Evolutionary conservation across 2,797 vertebrate genomes (phyloP).

Genomic region (Muscicapa comitata): DNA sequence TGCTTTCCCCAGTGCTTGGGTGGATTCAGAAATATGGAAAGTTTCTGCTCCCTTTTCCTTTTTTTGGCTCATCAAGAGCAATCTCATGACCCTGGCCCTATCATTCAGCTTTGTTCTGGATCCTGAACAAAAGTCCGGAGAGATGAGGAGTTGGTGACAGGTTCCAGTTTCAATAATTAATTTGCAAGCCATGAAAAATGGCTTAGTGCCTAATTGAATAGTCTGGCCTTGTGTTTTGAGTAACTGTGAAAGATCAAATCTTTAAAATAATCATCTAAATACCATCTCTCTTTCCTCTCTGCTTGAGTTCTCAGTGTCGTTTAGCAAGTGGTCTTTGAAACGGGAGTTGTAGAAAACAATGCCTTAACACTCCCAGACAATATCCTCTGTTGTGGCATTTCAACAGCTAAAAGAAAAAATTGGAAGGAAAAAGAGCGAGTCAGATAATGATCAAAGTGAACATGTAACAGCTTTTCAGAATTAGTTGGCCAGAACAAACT

Average conservation of each 20-base stretch:
- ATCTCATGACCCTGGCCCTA: not conserved
- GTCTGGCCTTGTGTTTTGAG: not conserved
- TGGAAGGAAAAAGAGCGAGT: constrained; percentile 1
- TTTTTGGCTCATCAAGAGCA: not conserved
- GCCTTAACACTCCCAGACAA: constrained; percentile 2
- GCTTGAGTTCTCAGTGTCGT: not conserved
- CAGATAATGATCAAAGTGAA: constrained; percentile 38
- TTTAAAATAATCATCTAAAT: constrained; percentile 42
- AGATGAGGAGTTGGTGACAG: not conserved
- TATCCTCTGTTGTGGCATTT: constrained; percentile 6
- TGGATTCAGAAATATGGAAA: not conserved
- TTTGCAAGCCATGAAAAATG: constrained; percentile 1
- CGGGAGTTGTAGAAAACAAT: not conserved
- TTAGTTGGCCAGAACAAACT: not conserved
- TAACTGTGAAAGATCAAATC: constrained; percentile 29
- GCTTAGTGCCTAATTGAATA: constrained; percentile 48
- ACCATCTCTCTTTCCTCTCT: constrained; percentile 18
- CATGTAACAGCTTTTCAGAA: constrained; percentile 27
- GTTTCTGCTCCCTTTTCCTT: not conserved
- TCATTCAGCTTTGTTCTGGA: not conserved
- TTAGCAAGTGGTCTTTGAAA: constrained; percentile 41
- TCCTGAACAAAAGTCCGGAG: not conserved
- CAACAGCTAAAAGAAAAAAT: constrained; percentile 7
- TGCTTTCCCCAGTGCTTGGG: not conserved
- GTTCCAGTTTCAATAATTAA: constrained; percentile 31